Evolutionary conservation across 2,888 invertebrate genomes (phyloP).

Genomic region (Oxyscelio sp.): DNA sequence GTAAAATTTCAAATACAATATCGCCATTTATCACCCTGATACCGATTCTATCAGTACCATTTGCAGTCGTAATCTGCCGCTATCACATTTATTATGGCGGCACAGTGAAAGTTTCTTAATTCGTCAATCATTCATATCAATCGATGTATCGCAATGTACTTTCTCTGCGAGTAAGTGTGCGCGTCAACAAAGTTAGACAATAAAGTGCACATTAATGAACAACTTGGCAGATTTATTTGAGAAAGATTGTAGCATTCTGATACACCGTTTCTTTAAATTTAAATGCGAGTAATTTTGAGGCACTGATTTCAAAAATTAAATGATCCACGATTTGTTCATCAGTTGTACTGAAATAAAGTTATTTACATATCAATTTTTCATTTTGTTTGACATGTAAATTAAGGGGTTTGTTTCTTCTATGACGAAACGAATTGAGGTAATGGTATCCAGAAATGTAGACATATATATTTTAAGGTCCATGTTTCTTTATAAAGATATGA

Average conservation of each 20-base stretch:
- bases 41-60: conserved; percentile 42
- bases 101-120: conserved; percentile 60
- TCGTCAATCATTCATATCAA: conserved; percentile 65
- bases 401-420: no score
- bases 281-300: neutral
- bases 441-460: no score
- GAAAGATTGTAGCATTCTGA: neutral
- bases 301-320: conserved; percentile 37
- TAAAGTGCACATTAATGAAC: neutral
- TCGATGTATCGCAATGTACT: conserved; percentile 53
- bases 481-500: no score
- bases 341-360: no score
- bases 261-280: neutral
- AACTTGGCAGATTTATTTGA: conserved; percentile 21
- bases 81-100: conserved; percentile 48
- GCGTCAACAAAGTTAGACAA: conserved; percentile 6
- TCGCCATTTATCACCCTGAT: conserved; percentile 44
- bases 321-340: neutral
- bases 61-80: conserved; percentile 41
- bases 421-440: no score
- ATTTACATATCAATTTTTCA: no score
- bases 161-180: conserved; percentile 34
- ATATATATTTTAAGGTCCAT: no score
- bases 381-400: no score
- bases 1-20: conserved; percentile 38